Base-by-base conservation (phyloP, 2,113 vertebrate species). In the Apodemus sylvaticus region DNA sequence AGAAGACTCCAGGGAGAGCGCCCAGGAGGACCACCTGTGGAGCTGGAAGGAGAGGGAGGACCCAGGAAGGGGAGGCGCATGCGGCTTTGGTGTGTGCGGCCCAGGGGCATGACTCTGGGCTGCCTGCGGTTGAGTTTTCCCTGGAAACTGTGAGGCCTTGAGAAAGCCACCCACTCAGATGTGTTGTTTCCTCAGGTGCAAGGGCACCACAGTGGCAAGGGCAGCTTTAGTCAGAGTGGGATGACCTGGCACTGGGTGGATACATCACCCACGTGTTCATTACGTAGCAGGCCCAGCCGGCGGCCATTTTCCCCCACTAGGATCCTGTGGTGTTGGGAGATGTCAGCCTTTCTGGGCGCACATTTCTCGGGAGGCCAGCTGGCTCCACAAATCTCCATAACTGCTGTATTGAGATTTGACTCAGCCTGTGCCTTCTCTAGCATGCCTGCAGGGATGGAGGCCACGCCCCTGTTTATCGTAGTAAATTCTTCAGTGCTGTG, bases 61-160 rank as follows among this genome's bases (percentile, higher is more conserved):
- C 36, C 9, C 0, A 10, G 71, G 24, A 20, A 51, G 53, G 5
- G 29, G 55, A 68, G 48, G 11, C 7, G 13, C 3, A 24, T 34
- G 16, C 26, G 20, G 19, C 3, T 0, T 2, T 48, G 22, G 4
- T 22, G 3, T 42, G 26, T 45, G 9, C 0, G 39, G 55, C 19
- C 26, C 26, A 12, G 79, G 24, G 0, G 77, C 19, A 26, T 42
- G 22, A 58, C 12, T 66, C 42, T 11, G 10, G 31, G 31, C 7
- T 31, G 16, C 6, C 85, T 64, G 86, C 53, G 60, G 22, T 68
- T 29, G 8, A 24, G 20, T 70, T 31, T 39, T 31, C 66, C 39
- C 29, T 91, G 12, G 29, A n/a, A 48, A 17, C 68, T 55, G 42
- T 9, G 68, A 90, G 66, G 58, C 9, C 24, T 16, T 71, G 12